phyloP scores from a whole-genome alignment of 2,113 vertebrate genomes.

The Forbesichthys papilliferus region DNA sequence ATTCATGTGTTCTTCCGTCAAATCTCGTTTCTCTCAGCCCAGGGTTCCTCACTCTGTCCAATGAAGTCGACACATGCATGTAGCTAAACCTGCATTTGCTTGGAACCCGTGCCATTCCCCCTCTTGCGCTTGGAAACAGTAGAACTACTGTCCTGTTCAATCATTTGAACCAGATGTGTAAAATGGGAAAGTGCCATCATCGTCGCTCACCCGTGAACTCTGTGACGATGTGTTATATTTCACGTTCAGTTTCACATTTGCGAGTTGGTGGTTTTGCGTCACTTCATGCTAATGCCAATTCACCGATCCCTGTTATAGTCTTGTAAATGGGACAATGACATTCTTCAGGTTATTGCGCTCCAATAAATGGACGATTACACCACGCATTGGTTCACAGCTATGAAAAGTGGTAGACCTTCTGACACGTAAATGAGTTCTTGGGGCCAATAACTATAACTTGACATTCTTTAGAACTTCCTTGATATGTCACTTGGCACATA shows the following conservation, averaged over 20 bases:
- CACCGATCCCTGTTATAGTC: constrained; percentile 39
- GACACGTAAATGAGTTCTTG: constrained; percentile 64
- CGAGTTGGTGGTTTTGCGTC: constrained; percentile 32
- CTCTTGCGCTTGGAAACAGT: constrained; percentile 47
- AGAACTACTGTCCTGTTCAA: constrained; percentile 51
- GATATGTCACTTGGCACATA: constrained; percentile 68
- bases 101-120: constrained; percentile 16
- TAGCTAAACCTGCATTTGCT: constrained; percentile 24
- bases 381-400: constrained; percentile 28
- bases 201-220: constrained; percentile 30
- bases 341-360: constrained; percentile 50
- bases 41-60: constrained; percentile 14
- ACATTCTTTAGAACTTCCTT: constrained; percentile 69
- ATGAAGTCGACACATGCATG: constrained; percentile 21
- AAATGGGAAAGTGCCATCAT: constrained; percentile 51
- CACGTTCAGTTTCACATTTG: constrained; percentile 44
- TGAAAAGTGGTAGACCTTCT: constrained; percentile 44
- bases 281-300: constrained; percentile 6
- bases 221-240: constrained; percentile 46
- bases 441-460: constrained; percentile 61
- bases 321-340: constrained; percentile 62
- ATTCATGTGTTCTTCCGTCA: neutral
- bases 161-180: constrained; percentile 65
- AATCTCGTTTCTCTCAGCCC: neutral
- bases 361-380: constrained; percentile 48